A percentile compares a stretch with the other conserved stretches of the same genome.
phyloP scores from a whole-genome alignment of 2,113 vertebrate species.

The Pyxicephalus adspersus region DNA sequence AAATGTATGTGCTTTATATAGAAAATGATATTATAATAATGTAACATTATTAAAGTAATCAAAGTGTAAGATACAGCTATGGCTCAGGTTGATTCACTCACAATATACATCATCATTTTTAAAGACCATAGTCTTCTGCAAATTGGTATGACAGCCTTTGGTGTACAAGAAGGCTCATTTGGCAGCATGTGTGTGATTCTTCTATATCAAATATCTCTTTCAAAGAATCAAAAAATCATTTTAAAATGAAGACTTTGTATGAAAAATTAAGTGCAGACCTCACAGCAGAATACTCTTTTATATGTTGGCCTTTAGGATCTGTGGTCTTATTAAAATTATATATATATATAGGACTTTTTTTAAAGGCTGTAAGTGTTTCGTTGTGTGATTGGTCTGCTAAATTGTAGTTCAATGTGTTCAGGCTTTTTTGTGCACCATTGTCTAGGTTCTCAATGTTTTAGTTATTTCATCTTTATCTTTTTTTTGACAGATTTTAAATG shows the following conservation, averaged over 20 bases:
- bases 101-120: not conserved
- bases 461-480: no score
- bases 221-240: no score
- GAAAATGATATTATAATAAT: not conserved
- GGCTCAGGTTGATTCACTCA: slow-evolving; percentile 25
- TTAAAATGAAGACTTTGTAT: not conserved
- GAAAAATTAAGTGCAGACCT: not conserved
- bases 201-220: not conserved
- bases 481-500: no score
- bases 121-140: not conserved
- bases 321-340: no score
- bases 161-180: not conserved
- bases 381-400: no score
- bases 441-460: no score
- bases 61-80: not conserved
- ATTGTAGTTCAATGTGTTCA: no score
- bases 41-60: not conserved
- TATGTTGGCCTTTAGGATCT: not conserved
- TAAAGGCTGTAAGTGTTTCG: no score
- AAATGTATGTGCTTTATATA: not conserved
- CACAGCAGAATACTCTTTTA: not conserved
- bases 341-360: no score
- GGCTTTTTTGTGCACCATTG: no score
- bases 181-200: not conserved
- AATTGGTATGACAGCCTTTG: not conserved